phyloP scores from a whole-genome alignment of 2,113 vertebrate genomes.

The Cinclus mexicanus region DNA sequence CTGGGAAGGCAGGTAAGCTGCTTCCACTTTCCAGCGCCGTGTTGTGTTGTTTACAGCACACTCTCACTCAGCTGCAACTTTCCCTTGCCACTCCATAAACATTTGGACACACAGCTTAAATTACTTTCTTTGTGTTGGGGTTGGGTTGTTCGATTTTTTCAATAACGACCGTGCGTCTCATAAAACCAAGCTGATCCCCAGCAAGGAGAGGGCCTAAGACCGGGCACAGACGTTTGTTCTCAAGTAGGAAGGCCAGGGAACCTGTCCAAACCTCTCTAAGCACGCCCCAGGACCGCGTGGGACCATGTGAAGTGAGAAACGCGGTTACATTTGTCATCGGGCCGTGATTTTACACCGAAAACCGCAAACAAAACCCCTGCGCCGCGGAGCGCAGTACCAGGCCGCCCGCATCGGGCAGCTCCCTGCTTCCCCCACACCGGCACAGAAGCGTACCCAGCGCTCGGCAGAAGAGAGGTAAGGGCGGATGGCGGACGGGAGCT shows the following conservation, averaged over 20 bases:
- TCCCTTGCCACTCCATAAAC: background rate
- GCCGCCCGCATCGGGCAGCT: background rate
- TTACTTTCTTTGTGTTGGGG: background rate
- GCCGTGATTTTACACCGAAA: background rate
- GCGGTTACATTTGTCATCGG: background rate
- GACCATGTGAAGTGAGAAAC: background rate
- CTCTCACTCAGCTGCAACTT: background rate
- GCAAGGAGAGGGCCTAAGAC: rapidly evolving
- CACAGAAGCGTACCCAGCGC: background rate
- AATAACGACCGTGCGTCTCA: rapidly evolving
- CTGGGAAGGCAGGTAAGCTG: rapidly evolving
- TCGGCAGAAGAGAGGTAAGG: background rate
- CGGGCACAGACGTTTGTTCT: rapidly evolving
- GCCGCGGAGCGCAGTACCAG: background rate
- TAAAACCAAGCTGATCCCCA: background rate
- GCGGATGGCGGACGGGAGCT: background rate
- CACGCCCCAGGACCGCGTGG: too few species aligned
- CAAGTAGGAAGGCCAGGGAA: background rate
- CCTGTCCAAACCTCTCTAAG: too few species aligned
- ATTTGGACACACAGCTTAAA: rapidly evolving
- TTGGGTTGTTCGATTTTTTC: too few species aligned
- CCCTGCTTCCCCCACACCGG: background rate
- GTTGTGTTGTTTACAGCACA: background rate
- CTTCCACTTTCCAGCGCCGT: rapidly evolving
- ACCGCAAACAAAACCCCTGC: background rate